A percentile compares a stretch with the other conserved stretches of the same genome.
Conservation (phyloP, 1,140 invertebrate species). For the Solen grandis region DNA sequence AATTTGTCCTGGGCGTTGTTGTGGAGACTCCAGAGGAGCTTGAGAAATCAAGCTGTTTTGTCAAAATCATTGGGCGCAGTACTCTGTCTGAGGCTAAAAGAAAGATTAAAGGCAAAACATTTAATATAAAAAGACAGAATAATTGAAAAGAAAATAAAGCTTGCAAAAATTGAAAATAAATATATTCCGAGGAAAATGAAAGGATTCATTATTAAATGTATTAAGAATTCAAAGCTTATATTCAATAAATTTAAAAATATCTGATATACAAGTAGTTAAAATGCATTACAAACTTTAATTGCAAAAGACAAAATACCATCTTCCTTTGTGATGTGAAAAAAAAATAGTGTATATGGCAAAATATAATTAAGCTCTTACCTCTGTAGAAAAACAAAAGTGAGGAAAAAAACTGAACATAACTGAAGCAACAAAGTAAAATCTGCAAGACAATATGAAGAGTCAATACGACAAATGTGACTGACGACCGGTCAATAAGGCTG, state of each 20-base stretch:
- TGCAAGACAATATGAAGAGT: slow-evolving; percentile 25
- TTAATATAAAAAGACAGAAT: slow-evolving; percentile 31
- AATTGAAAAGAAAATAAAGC: not conserved
- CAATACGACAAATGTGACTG: slow-evolving; percentile 36
- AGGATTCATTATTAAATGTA: no score
- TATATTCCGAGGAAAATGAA: no score
- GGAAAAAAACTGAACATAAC: not conserved
- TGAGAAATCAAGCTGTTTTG: slow-evolving; percentile 80
- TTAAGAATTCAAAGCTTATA: no score
- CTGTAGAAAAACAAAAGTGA: slow-evolving; percentile 10
- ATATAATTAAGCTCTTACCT: slow-evolving; percentile 20
- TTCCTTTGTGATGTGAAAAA: no score
- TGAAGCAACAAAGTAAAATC: not conserved
- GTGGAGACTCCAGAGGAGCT: slow-evolving; percentile 68
- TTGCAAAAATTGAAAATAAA: slow-evolving; percentile 6
- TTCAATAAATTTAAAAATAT: no score
- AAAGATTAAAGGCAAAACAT: not conserved
- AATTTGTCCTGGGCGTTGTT: slow-evolving; percentile 77
- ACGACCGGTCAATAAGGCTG: no score
- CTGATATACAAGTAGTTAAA: no score
- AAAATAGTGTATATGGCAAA: no score
- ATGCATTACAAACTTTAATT: no score
- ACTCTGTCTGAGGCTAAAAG: slow-evolving; percentile 76
- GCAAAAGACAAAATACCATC: no score
- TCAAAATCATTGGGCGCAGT: slow-evolving; percentile 80